Evolutionary conservation across 2,888 invertebrate genomes (phyloP).

Genomic region (Coelinius sp.): DNA sequence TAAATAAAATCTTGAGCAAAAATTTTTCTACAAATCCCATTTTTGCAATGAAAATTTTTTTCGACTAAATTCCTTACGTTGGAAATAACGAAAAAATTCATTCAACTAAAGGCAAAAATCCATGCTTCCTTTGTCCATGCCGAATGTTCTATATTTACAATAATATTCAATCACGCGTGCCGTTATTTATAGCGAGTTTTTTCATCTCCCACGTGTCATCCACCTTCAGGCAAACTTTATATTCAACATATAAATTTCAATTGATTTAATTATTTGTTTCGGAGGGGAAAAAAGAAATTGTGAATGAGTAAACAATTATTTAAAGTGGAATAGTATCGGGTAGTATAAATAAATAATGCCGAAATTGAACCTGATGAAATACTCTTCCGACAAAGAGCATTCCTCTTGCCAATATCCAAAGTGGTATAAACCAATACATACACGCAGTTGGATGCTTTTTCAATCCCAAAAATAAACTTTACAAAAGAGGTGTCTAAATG

Average conservation of each 20-base stretch:
- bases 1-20: not conserved
- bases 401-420: conserved; percentile 39
- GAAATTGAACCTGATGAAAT: not conserved
- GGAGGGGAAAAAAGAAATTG: too few species aligned
- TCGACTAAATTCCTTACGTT: too few species aligned
- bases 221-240: conserved; percentile 2
- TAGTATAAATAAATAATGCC: not conserved
- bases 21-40: not conserved
- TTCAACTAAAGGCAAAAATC: not conserved
- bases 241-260: not conserved
- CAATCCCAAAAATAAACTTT: conserved; percentile 44
- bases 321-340: not conserved
- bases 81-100: not conserved
- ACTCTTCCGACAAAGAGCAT: conserved; percentile 33
- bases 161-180: conserved; percentile 17
- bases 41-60: too few species aligned
- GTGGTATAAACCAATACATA: conserved; percentile 41
- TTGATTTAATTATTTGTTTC: not conserved
- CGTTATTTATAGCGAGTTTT: conserved; percentile 34
- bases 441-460: conserved; percentile 29
- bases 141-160: conserved; percentile 30
- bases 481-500: conserved; percentile 3
- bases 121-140: conserved; percentile 24
- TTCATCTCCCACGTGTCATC: conserved; percentile 35
- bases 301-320: too few species aligned